Percentiles rank a stretch among this genome's conserved stretches.
Conservation (phyloP, 1,140 invertebrate genomes). For the Habropoda laboriosa region DNA sequence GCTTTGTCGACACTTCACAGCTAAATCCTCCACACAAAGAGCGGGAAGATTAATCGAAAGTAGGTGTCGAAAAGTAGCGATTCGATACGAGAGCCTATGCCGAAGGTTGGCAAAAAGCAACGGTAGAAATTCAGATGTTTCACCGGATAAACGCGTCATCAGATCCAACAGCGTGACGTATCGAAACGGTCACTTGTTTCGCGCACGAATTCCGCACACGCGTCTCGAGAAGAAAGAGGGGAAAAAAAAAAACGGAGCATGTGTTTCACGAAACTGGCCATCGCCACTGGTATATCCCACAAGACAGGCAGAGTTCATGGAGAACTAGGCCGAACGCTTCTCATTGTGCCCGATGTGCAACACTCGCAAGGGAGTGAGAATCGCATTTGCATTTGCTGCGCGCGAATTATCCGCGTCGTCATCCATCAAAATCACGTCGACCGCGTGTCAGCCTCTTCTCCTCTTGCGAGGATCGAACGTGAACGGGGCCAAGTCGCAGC, state of each 20-base stretch:
- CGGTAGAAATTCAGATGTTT: background rate
- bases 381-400: constrained; percentile 4
- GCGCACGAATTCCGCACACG: constrained; percentile 14
- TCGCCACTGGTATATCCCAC: background rate
- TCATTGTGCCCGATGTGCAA: constrained; percentile 41
- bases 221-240: too few species aligned
- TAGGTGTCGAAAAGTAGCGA: background rate
- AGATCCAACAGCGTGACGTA: constrained; percentile 23
- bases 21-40: too few species aligned
- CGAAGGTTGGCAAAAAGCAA: background rate
- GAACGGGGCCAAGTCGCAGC: background rate
- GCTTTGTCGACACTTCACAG: too few species aligned
- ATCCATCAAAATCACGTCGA: constrained; percentile 11
- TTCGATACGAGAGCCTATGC: background rate
- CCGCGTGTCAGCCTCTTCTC: background rate
- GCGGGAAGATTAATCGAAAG: background rate
- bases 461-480: background rate
- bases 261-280: background rate
- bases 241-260: constrained; percentile 3
- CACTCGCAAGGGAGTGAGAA: background rate
- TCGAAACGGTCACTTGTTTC: background rate
- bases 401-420: constrained; percentile 22
- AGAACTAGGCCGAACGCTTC: constrained; percentile 38
- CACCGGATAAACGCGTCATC: background rate
- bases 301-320: background rate